Conservation (phyloP, 2,113 vertebrate species). For the Vimba vimba region DNA sequence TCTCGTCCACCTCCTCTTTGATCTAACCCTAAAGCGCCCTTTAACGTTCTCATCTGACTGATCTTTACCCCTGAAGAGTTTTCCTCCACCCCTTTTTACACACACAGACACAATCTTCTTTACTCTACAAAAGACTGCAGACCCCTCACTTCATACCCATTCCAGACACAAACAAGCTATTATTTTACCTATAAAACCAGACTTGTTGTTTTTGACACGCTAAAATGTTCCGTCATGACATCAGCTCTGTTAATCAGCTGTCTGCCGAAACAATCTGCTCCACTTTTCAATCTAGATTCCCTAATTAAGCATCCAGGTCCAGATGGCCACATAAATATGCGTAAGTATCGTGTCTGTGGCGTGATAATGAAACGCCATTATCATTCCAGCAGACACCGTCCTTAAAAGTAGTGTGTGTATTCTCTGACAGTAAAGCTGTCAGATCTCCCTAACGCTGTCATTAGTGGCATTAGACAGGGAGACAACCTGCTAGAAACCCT, state of each 20-base stretch:
- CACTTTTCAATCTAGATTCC: neutral
- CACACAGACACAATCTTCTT: conserved; percentile 26
- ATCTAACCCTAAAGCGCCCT: conserved; percentile 45
- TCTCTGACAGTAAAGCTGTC: conserved; percentile 61
- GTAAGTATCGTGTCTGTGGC: neutral
- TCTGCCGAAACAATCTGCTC: neutral
- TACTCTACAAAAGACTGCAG: conserved; percentile 3
- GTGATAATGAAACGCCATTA: conserved; percentile 23
- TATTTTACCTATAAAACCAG: conserved; percentile 41
- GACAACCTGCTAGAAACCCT: conserved; percentile 54
- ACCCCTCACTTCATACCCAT: neutral
- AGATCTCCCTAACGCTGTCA: conserved; percentile 63
- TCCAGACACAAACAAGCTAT: conserved; percentile 32
- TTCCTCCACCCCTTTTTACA: conserved; percentile 24
- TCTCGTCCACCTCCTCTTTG: conserved; percentile 49
- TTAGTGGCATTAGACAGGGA: conserved; percentile 56
- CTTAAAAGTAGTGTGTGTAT: conserved; percentile 36
- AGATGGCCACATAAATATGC: conserved; percentile 17
- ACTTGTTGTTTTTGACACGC: neutral
- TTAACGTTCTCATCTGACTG: conserved; percentile 54
- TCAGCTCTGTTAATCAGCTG: conserved; percentile 1
- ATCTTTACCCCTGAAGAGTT: conserved; percentile 52
- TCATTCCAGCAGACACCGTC: conserved; percentile 48
- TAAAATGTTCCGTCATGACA: conserved; percentile 22
- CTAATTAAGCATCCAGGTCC: conserved; percentile 42